A percentile compares a stretch with the other conserved stretches of the same genome.
Conservation (phyloP, 23 tunicate species). For the Halocynthia roretzi region DNA sequence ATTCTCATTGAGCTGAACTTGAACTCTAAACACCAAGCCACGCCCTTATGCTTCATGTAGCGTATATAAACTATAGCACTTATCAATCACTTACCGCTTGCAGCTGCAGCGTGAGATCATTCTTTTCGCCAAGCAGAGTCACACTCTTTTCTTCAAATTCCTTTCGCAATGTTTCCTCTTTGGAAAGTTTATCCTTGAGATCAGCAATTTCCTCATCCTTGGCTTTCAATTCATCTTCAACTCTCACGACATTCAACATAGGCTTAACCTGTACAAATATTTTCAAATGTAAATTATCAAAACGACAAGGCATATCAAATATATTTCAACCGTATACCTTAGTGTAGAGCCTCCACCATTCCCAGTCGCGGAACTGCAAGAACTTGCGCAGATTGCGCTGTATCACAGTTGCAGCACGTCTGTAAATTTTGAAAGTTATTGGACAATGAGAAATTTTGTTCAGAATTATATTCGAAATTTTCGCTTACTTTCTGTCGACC, state of each 20-base stretch:
- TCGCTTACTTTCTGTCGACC: slow-evolving; percentile 80
- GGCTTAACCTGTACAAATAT: slow-evolving; percentile 69
- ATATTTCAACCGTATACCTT: slow-evolving; percentile 28
- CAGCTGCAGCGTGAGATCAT: slow-evolving; percentile 84
- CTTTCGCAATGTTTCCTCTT: slow-evolving; percentile 83
- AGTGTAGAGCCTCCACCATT: slow-evolving; percentile 96
- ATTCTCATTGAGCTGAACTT: too few relatives aligned
- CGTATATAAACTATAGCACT: neutral
- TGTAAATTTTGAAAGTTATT: neutral
- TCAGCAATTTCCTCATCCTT: slow-evolving; percentile 90
- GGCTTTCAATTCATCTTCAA: slow-evolving; percentile 88
- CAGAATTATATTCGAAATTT: neutral
- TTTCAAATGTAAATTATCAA: neutral
- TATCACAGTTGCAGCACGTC: slow-evolving; percentile 81
- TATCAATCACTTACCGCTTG: slow-evolving; percentile 69
- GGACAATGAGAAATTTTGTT: neutral
- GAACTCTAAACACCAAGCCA: too few relatives aligned
- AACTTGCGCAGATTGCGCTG: slow-evolving; percentile 90
- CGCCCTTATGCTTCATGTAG: neutral
- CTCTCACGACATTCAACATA: slow-evolving; percentile 78
- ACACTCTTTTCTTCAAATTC: slow-evolving; percentile 89
- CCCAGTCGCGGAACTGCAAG: slow-evolving; percentile 97
- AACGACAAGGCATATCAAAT: neutral
- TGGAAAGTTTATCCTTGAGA: slow-evolving; percentile 64
- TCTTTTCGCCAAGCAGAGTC: slow-evolving; percentile 76